These are phyloP conservation scores for Dendroctonus valens DNA, from an alignment of 1,140 invertebrate species.

Conservation along the genomic window DNA sequence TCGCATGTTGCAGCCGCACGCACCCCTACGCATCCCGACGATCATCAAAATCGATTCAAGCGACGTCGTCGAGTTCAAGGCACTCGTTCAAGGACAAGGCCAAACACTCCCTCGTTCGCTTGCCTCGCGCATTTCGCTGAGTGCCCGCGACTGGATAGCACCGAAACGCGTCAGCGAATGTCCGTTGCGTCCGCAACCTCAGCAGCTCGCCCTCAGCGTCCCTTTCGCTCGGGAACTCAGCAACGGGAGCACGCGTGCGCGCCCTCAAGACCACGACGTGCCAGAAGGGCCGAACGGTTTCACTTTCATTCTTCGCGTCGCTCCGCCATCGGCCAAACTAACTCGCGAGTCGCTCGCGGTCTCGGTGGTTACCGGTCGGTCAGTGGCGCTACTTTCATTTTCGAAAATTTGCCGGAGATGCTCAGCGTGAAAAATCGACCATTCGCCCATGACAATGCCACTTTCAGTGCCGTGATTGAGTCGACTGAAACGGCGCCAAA, in stretches of 20 bases:
- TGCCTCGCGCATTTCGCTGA: conserved; percentile 30
- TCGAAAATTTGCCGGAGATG: conserved; percentile 19
- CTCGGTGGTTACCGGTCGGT: conserved; percentile 12
- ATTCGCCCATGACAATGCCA: neutral
- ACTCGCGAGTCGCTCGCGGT: conserved; percentile 1
- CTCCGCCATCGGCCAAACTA: conserved; percentile 5
- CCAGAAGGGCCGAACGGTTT: conserved; percentile 24
- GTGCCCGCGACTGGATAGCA: conserved; percentile 25
- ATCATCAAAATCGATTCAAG: conserved; percentile 42
- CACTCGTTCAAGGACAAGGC: conserved; percentile 53
- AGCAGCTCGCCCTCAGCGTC: too few species aligned
- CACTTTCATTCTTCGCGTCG: conserved; percentile 30
- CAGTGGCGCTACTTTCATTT: conserved; percentile 42
- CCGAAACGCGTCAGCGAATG: conserved; percentile 28
- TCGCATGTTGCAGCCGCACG: conserved; percentile 4
- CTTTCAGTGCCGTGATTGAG: too few species aligned
- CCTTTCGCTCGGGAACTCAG: conserved; percentile 16
- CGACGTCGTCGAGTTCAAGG: conserved; percentile 44
- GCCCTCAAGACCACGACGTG: neutral
- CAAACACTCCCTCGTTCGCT: conserved; percentile 37
- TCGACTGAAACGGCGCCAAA: too few species aligned
- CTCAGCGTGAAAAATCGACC: neutral
- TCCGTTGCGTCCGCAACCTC: neutral
- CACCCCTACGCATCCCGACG: conserved; percentile 31
- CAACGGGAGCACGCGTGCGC: conserved; percentile 17